Evolutionary conservation across 2,888 invertebrate genomes (phyloP).

Genomic region (Drosophila eohydei): DNA sequence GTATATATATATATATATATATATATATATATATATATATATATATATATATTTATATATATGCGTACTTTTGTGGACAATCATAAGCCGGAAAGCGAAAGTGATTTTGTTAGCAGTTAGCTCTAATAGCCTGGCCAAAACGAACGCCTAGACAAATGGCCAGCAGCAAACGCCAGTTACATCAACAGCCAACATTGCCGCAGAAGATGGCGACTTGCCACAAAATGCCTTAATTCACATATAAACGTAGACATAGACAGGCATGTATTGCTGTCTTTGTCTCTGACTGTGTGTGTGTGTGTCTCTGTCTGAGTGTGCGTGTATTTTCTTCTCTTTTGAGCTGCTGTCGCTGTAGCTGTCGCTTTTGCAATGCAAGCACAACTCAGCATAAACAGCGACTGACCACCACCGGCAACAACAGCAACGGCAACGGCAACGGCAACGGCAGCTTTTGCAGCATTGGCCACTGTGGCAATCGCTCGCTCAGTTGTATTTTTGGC

Average conservation of each 20-base stretch:
- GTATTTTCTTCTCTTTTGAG: constrained; percentile 42
- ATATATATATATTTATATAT: too few species aligned
- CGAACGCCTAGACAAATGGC: constrained; percentile 64
- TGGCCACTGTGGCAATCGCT: constrained; percentile 32
- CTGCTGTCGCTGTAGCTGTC: not conserved
- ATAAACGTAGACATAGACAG: constrained; percentile 1
- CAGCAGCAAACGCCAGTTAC: constrained; percentile 55
- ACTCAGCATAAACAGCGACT: constrained; percentile 34
- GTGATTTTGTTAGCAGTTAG: constrained; percentile 65
- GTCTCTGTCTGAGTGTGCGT: constrained; percentile 12
- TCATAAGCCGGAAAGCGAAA: constrained; percentile 71
- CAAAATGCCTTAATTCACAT: constrained; percentile 58
- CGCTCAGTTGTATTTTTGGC: constrained; percentile 73
- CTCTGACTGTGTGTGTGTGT: not conserved
- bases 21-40: too few species aligned
- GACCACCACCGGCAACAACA: constrained; percentile 17
- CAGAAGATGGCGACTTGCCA: constrained; percentile 56
- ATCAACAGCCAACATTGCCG: constrained; percentile 62
- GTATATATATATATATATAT: not conserved
- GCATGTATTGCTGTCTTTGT: not conserved
- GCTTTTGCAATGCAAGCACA: constrained; percentile 58
- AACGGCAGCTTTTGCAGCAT: constrained; percentile 33
- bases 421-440: constrained; percentile 13
- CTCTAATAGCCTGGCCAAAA: constrained; percentile 56
- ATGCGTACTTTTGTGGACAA: constrained; percentile 8